phyloP scores from a whole-genome alignment of 2,797 vertebrate genomes.

The Taenioides sp. region DNA sequence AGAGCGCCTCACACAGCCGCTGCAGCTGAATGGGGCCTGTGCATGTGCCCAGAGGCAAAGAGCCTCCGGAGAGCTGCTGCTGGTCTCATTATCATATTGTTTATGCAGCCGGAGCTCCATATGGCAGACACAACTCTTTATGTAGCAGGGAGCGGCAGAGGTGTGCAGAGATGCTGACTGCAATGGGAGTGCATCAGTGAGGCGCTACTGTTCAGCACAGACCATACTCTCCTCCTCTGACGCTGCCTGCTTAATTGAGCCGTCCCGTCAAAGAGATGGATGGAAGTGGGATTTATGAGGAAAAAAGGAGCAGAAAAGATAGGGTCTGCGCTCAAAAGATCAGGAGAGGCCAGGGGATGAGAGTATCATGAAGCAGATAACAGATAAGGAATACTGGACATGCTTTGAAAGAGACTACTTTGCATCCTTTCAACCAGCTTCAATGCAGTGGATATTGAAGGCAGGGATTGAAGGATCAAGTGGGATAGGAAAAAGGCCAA shows the following conservation, averaged over 20 bases:
- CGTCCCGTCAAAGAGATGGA: slow-evolving; percentile 69
- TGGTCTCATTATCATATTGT: slow-evolving; percentile 68
- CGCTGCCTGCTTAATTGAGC: slow-evolving; percentile 70
- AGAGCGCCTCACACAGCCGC: slow-evolving; percentile 57
- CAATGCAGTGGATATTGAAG: slow-evolving; percentile 39
- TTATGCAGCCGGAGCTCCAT: slow-evolving; percentile 52
- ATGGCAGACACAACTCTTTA: slow-evolving; percentile 32
- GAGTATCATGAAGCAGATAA: slow-evolving; percentile 21
- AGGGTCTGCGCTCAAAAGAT: slow-evolving; percentile 27
- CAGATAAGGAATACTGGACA: slow-evolving; percentile 40
- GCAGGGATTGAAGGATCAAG: slow-evolving; percentile 34
- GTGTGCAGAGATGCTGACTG: slow-evolving; percentile 30
- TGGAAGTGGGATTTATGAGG: slow-evolving; percentile 65
- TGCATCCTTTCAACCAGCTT: slow-evolving; percentile 50
- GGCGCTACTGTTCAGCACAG: slow-evolving; percentile 50
- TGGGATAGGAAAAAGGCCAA: slow-evolving; percentile 48
- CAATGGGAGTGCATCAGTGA: slow-evolving; percentile 49
- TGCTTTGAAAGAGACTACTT: slow-evolving; percentile 57
- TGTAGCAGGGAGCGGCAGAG: slow-evolving; percentile 30
- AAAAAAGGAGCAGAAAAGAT: slow-evolving; percentile 34
- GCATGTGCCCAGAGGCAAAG: slow-evolving; percentile 42
- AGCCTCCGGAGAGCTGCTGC: slow-evolving; percentile 59
- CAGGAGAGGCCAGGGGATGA: slow-evolving; percentile 18
- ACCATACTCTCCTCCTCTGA: slow-evolving; percentile 58
- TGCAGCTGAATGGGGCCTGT: slow-evolving; percentile 36